phyloP scores from a whole-genome alignment of 2,113 vertebrate species.

The Scomber japonicus region DNA sequence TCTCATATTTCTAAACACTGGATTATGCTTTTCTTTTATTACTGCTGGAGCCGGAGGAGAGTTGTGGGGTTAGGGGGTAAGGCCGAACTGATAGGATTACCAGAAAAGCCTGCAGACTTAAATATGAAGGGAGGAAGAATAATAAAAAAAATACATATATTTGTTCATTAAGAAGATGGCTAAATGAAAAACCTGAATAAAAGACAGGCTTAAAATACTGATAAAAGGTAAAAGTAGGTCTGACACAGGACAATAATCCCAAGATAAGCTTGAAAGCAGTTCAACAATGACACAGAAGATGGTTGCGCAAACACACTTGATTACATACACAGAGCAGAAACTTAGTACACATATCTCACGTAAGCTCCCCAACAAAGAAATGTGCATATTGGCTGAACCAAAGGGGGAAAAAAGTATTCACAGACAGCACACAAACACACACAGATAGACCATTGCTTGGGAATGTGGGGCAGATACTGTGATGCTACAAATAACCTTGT shows the following conservation, averaged over 20 bases:
- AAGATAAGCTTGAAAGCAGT: constrained; percentile 70
- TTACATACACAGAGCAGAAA: constrained; percentile 51
- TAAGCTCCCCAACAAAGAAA: constrained; percentile 43
- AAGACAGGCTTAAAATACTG: constrained; percentile 64
- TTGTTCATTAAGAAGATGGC: constrained; percentile 75
- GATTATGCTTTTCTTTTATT: constrained; percentile 93
- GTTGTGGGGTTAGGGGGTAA: constrained; percentile 59
- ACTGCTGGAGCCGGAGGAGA: constrained; percentile 80
- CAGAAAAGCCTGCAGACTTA: constrained; percentile 85
- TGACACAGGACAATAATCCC: constrained; percentile 71
- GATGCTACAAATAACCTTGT: constrained; percentile 52
- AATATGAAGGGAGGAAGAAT: constrained; percentile 81
- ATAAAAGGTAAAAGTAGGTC: constrained; percentile 71
- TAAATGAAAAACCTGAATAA: constrained; percentile 54
- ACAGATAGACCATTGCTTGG: constrained; percentile 7
- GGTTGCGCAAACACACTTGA: constrained; percentile 29
- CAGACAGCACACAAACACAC: constrained; percentile 22
- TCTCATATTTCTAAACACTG: constrained; percentile 92
- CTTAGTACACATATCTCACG: constrained; percentile 15
- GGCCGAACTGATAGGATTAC: constrained; percentile 86
- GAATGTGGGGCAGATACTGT: constrained; percentile 19
- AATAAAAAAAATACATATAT: constrained; percentile 61
- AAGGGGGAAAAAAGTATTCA: not conserved
- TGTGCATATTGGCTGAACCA: constrained; percentile 20
- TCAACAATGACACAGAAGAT: constrained; percentile 49